A percentile compares a stretch with the other conserved stretches of the same genome.
Evolutionary conservation across 2,113 vertebrate genomes (phyloP).

Genomic region (Nibea coibor): DNA sequence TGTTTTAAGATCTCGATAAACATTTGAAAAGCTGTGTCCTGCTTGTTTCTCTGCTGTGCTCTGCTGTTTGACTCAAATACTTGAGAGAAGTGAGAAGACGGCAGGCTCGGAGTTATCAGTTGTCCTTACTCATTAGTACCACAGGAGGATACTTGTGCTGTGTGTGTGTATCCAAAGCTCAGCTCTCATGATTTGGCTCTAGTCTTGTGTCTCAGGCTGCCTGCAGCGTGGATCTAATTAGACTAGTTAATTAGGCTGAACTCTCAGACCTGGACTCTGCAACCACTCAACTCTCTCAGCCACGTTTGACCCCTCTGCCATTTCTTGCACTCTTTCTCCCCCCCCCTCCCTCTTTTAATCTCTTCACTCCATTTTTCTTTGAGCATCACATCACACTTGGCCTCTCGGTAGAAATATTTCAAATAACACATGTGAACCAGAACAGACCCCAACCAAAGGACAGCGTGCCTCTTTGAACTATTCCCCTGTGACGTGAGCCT

Average conservation of each 20-base stretch:
- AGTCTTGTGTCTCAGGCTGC: conserved; percentile 51
- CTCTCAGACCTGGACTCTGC: conserved; percentile 57
- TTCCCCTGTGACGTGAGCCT: conserved; percentile 9
- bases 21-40: background rate
- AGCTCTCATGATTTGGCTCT: conserved; percentile 62
- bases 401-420: conserved; percentile 35
- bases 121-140: conserved; percentile 51
- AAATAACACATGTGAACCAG: conserved; percentile 36
- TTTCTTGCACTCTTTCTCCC: conserved; percentile 13
- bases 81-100: conserved; percentile 42
- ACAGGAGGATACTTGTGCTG: conserved; percentile 2
- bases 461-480: conserved; percentile 6
- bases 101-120: conserved; percentile 30
- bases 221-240: conserved; percentile 70
- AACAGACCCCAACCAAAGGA: conserved; percentile 8
- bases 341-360: conserved; percentile 19
- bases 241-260: conserved; percentile 61
- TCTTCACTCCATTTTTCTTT: conserved; percentile 45
- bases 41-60: conserved; percentile 2
- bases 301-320: conserved; percentile 52
- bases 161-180: conserved; percentile 43
- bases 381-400: conserved; percentile 27
- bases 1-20: background rate
- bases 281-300: conserved; percentile 45
- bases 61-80: conserved; percentile 51